These are phyloP conservation scores for Mormyrus hasselquistii DNA, from an alignment of 2,797 vertebrate species.

Conservation along the genomic window DNA sequence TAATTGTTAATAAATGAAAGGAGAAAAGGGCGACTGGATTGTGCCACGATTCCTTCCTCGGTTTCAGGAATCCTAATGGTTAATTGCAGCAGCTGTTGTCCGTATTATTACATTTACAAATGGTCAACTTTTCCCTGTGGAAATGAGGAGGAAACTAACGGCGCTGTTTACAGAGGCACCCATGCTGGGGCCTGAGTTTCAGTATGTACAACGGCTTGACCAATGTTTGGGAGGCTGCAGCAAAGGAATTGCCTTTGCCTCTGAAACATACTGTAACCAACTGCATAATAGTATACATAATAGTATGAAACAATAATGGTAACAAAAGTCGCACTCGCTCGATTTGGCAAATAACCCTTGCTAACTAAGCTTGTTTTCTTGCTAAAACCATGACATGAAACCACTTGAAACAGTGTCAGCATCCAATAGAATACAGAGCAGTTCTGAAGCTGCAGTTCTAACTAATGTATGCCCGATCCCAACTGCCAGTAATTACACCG, in stretches of 20 bases:
- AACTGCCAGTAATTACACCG: neutral
- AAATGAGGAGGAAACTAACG: neutral
- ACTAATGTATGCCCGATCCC: neutral
- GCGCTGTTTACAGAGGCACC: neutral
- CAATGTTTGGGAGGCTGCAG: neutral
- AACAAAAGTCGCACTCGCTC: neutral
- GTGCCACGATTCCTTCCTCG: neutral
- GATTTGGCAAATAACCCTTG: neutral
- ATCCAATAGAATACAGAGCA: neutral
- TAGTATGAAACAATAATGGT: neutral
- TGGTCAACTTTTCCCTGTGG: neutral
- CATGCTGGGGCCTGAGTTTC: neutral
- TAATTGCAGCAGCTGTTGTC: neutral
- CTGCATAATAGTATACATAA: neutral
- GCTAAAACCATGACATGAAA: neutral
- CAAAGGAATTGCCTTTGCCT: neutral
- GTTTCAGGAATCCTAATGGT: neutral
- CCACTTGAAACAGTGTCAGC: neutral
- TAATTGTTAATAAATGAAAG: neutral
- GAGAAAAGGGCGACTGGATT: neutral
- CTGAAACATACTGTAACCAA: no score
- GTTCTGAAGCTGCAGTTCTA: neutral
- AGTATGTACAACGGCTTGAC: neutral
- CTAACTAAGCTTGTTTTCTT: neutral
- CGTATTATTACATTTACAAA: neutral